phyloP scores from a whole-genome alignment of 2,797 vertebrate species.

The Paramormyrops hopkinsi region DNA sequence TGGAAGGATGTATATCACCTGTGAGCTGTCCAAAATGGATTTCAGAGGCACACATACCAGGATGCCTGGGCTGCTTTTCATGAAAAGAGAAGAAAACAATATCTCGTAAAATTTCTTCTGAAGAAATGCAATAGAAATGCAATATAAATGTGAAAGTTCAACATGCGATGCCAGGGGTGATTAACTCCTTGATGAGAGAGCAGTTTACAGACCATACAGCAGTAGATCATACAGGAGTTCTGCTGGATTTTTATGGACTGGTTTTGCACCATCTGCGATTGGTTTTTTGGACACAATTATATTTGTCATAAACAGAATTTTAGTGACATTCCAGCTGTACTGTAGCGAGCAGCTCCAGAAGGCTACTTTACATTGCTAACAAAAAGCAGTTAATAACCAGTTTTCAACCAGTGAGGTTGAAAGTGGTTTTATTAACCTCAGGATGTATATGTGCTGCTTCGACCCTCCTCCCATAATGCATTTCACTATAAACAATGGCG shows the following conservation, averaged over 20 bases:
- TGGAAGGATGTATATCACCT: neutral
- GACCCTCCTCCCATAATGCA: neutral
- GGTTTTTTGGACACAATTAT: neutral
- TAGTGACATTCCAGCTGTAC: neutral
- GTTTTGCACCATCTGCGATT: neutral
- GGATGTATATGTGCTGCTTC: neutral
- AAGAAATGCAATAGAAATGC: neutral
- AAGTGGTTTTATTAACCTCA: neutral
- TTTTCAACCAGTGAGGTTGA: neutral
- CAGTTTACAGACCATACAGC: neutral
- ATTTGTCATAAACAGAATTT: slow-evolving; percentile 4
- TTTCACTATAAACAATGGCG: neutral
- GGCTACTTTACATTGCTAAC: neutral
- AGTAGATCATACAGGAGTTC: neutral
- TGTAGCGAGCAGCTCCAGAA: neutral
- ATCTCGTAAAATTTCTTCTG: neutral
- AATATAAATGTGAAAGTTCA: neutral
- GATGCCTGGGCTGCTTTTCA: neutral
- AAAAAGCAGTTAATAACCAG: neutral
- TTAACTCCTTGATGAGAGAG: neutral
- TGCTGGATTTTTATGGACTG: neutral
- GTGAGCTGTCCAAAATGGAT: neutral
- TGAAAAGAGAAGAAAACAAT: neutral
- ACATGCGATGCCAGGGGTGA: neutral
- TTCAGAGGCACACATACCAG: neutral